phyloP scores from a whole-genome alignment of 2,797 vertebrate genomes.

The Avahi laniger region DNA sequence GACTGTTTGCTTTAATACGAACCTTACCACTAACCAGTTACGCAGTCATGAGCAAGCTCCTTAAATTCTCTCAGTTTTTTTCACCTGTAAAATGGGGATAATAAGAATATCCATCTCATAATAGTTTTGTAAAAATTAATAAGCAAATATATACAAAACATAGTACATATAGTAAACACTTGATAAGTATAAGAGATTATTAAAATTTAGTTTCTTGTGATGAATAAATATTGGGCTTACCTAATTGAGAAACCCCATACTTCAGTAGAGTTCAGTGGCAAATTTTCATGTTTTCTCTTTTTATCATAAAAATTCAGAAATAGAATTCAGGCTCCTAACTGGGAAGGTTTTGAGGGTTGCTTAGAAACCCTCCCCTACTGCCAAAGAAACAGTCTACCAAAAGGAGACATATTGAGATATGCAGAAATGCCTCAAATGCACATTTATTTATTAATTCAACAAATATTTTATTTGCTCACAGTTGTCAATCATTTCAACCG shows the following conservation, averaged over 20 bases:
- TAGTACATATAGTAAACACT: neutral
- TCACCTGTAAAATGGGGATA: neutral
- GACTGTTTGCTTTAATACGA: neutral
- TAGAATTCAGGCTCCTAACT: neutral
- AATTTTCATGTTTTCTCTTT: neutral
- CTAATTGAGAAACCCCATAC: neutral
- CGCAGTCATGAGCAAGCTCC: neutral
- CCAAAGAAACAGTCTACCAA: neutral
- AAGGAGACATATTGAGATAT: neutral
- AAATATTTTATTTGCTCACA: neutral
- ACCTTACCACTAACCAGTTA: neutral
- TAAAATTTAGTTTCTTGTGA: neutral
- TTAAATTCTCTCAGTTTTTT: neutral
- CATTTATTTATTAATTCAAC: neutral
- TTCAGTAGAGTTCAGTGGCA: neutral
- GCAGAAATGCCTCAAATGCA: neutral
- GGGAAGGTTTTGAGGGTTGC: neutral
- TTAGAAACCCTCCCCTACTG: neutral
- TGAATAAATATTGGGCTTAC: neutral
- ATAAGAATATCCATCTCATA: neutral
- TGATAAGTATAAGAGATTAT: neutral
- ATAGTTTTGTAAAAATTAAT: neutral
- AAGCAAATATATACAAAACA: neutral
- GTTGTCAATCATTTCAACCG: neutral
- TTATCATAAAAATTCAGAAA: neutral